These are phyloP conservation scores for Nettapus auritus DNA, from an alignment of 2,113 vertebrate species.

Conservation along the genomic window DNA sequence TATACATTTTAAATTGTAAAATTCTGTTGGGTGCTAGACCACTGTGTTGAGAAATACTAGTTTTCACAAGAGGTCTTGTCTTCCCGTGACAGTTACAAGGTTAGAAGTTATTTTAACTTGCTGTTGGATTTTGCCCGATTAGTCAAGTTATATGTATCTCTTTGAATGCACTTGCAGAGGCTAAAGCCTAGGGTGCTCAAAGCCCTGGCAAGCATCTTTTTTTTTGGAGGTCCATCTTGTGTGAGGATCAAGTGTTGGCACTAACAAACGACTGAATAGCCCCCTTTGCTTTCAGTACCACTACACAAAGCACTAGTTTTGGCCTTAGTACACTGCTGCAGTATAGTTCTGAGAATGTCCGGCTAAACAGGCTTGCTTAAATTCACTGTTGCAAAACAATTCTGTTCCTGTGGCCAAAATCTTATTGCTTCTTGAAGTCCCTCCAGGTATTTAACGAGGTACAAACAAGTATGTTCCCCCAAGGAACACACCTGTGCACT, in stretches of 20 bases:
- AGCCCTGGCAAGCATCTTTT: not conserved
- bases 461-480: not conserved
- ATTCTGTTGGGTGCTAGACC: not conserved
- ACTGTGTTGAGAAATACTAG: not conserved
- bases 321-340: not conserved
- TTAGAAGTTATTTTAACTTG: not conserved
- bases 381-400: not conserved
- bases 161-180: not conserved
- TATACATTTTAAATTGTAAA: not conserved
- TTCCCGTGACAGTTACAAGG: not conserved
- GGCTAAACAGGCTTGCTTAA: not conserved
- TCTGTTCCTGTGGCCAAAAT: not conserved
- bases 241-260: not conserved
- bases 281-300: not conserved
- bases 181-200: not conserved
- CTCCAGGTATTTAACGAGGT: not conserved
- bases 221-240: not conserved
- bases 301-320: not conserved
- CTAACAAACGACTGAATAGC: not conserved
- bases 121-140: not conserved
- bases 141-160: not conserved
- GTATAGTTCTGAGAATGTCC: not conserved
- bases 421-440: not conserved
- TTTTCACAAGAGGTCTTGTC: not conserved
- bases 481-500: slow-evolving; percentile 7